Conservation (phyloP, 2,797 vertebrate genomes). For the Neopelma chrysocephalum region DNA sequence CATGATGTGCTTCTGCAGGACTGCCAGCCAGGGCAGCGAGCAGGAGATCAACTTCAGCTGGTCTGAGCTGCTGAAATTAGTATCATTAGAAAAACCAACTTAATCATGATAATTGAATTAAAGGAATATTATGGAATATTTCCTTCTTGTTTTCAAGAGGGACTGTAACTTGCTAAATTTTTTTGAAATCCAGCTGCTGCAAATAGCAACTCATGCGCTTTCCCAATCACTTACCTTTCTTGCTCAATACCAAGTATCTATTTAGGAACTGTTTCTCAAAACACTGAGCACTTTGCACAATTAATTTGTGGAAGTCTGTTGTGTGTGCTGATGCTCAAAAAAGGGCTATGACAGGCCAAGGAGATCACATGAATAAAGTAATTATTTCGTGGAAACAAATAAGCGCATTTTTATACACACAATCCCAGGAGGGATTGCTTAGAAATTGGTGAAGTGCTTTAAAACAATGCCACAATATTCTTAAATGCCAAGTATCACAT, state of each 20-base stretch:
- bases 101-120: background rate
- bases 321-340: background rate
- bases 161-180: background rate
- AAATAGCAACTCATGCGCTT: background rate
- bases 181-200: background rate
- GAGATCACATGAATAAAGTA: background rate
- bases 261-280: background rate
- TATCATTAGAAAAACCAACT: background rate
- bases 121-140: background rate
- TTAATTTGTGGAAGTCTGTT: background rate
- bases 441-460: background rate
- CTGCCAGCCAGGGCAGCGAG: background rate
- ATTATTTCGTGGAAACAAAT: background rate
- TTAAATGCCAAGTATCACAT: background rate
- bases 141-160: background rate
- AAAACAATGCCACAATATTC: background rate
- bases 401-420: background rate
- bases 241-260: background rate
- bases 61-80: background rate
- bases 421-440: background rate
- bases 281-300: background rate
- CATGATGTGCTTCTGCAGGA: fast-evolving
- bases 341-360: background rate
- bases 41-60: background rate
- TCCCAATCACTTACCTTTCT: background rate